Base-by-base conservation (phyloP, 1,140 invertebrate species). In the Brachionus manjavacas region DNA sequence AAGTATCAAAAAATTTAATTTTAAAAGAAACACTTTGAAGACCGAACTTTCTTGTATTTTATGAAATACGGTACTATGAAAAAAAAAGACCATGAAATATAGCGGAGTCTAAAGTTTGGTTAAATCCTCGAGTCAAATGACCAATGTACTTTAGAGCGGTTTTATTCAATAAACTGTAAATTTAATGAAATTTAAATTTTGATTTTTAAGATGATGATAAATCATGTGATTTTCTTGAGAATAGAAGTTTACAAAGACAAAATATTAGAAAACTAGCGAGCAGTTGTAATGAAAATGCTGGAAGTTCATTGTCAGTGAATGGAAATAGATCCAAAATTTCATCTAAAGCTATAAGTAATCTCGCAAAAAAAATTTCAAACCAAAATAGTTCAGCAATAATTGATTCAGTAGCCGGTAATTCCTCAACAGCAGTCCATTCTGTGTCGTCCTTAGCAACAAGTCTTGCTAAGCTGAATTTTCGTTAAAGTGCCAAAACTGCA, bases 371-470 rank as follows among this genome's bases (percentile, higher is more conserved):
- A 46, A 64, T 81, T 23, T 16, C 25, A 28, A 81, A 46, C 66
- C 79, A 81, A 81, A 81, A 64, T 68, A 64, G 25, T 43, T 60
- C 79, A 64, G 23, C 28, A 39, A 43, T 25, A 39, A 31, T 64
- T 16, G 52, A 43, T 46, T 81, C 79, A 28, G 20, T 81, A 20
- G 79, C 79, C 39, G 79, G 52, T 46, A 23, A 23, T 23, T 31
- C 31, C 12, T 81, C 79, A 64, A 16, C 25, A 20, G 76, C 52
- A 23, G 52, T 81, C 20, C 52, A 39, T 28, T 81, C 79, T 11
- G 79, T 46, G 11, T 81, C 79, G 4, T 81, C 52, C 11, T 81
- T 81, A 46, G 25, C 79, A 43, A 43, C 79, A 41, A 81, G 79
- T 31, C 11, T 81, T 23, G 35, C 52, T 12, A 68, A 81, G n/a